Conservation (phyloP, 2,888 invertebrate species). For the Polydesmus complanatus region DNA sequence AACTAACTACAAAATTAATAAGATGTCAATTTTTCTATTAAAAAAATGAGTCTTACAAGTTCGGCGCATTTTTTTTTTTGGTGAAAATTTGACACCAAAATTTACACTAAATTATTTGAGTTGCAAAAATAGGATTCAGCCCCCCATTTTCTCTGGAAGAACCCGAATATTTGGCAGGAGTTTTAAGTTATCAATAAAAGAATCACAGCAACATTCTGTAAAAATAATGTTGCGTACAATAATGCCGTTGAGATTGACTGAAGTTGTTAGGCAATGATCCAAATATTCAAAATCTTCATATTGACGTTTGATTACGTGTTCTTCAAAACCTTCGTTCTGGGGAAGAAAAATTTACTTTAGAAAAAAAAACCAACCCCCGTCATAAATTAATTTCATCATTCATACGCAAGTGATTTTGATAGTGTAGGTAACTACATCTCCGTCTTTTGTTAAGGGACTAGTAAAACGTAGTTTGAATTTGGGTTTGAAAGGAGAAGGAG, state of each 20-base stretch:
- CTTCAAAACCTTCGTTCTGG: conserved; percentile 15
- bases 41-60: neutral
- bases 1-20: neutral
- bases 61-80: no score
- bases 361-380: neutral
- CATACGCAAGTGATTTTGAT: conserved; percentile 23
- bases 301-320: conserved; percentile 24
- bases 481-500: conserved; percentile 22
- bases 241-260: conserved; percentile 29
- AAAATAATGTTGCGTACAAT: conserved; percentile 28
- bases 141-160: no score
- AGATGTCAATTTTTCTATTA: neutral
- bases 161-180: no score
- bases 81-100: no score
- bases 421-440: conserved; percentile 25
- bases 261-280: conserved; percentile 33
- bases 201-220: no score
- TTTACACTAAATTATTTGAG: no score
- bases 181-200: no score
- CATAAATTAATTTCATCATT: conserved; percentile 4
- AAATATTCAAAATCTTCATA: conserved; percentile 37
- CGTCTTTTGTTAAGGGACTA: conserved; percentile 25
- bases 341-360: neutral
- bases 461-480: conserved; percentile 24
- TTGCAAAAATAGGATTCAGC: no score